These are phyloP conservation scores for Centropus bengalensis DNA, from an alignment of 2,113 vertebrate genomes.

Conservation along the genomic window DNA sequence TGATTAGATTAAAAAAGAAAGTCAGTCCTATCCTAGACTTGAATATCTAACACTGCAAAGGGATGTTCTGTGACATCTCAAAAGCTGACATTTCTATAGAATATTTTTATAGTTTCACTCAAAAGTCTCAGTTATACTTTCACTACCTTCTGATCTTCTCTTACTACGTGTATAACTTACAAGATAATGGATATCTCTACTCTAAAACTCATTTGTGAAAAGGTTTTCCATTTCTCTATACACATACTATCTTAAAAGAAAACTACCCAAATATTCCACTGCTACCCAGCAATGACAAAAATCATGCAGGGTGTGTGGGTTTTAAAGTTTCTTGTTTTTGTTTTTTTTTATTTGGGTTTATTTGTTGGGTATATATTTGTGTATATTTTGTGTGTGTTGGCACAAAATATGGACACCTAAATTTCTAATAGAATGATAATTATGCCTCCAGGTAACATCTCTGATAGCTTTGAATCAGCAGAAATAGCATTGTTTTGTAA, in stretches of 20 bases:
- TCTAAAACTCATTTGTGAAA: not conserved
- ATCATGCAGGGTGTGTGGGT: accelerated
- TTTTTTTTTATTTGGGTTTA: not conserved
- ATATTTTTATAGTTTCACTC: not conserved
- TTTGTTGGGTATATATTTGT: not conserved
- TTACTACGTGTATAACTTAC: not conserved
- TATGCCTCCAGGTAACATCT: not conserved
- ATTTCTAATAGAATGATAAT: not conserved
- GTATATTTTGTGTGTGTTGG: not conserved
- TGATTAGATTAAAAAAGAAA: not conserved
- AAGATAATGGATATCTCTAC: not conserved
- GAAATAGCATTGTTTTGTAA: not conserved
- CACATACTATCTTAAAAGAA: not conserved
- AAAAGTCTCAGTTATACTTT: not conserved
- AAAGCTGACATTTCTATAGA: not conserved
- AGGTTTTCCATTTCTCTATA: not conserved
- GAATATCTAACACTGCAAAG: not conserved
- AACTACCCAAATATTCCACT: not conserved
- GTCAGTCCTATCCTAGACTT: not conserved
- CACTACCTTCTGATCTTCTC: not conserved
- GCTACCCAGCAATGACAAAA: not conserved
- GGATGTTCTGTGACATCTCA: not conserved
- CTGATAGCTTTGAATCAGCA: not conserved
- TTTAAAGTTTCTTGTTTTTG: not conserved
- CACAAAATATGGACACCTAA: not conserved